A percentile compares a stretch with the other conserved stretches of the same genome.
These are phyloP conservation scores for Hypercompe scribonia DNA, from an alignment of 2,888 invertebrate genomes.

Conservation along the genomic window DNA sequence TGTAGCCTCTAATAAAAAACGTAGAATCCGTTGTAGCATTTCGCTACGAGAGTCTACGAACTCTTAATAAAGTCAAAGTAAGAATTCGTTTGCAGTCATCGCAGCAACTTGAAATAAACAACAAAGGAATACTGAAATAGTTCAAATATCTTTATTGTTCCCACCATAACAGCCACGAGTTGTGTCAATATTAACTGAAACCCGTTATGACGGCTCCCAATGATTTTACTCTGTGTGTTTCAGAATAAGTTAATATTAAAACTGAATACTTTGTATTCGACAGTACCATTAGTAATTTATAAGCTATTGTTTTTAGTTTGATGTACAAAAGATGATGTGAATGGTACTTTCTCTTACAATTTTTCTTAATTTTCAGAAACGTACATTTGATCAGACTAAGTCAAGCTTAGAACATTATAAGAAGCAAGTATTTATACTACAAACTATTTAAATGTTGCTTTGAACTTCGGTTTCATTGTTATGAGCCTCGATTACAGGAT, in stretches of 20 bases:
- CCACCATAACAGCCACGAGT: conserved; percentile 17
- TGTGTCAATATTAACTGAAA: conserved; percentile 48
- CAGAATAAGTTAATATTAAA: conserved; percentile 35
- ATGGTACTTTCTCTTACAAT: background rate
- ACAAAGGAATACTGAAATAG: conserved; percentile 39
- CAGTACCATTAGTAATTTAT: conserved; percentile 11
- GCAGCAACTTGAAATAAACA: conserved; percentile 33
- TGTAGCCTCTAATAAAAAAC: conserved; percentile 8
- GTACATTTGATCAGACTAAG: background rate
- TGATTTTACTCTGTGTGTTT: conserved; percentile 31
- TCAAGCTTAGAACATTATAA: background rate
- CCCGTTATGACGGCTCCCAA: conserved; percentile 35
- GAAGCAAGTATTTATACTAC: too few species aligned
- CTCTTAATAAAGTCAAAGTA: conserved; percentile 38
- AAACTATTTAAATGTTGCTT: too few species aligned
- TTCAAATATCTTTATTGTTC: conserved; percentile 36
- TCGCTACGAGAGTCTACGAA: conserved; percentile 20
- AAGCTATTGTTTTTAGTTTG: background rate
- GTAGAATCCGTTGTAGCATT: conserved; percentile 4
- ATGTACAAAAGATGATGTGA: background rate
- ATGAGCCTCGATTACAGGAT: too few species aligned
- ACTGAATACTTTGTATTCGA: conserved; percentile 26
- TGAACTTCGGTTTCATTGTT: too few species aligned
- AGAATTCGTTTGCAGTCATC: conserved; percentile 45
- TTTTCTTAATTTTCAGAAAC: background rate